Evolutionary conservation across 2,888 invertebrate species (phyloP).

Genomic region (Dione vanillae): DNA sequence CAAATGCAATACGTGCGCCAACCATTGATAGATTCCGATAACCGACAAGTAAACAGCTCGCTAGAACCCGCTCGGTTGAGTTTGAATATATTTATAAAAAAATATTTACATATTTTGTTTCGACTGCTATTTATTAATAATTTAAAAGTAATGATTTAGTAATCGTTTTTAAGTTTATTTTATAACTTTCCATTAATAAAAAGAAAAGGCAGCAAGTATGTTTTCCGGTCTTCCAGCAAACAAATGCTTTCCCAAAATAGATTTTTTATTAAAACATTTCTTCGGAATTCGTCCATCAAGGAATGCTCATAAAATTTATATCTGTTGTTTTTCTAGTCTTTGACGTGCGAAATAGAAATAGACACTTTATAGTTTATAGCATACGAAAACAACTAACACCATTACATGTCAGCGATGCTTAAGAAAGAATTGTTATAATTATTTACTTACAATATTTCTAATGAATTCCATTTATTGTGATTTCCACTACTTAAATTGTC

Average conservation of each 20-base stretch:
- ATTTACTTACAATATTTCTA: too few species aligned
- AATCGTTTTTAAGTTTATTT: neutral
- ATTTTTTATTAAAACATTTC: slow-evolving; percentile 47
- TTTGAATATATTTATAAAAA: neutral
- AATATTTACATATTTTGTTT: neutral
- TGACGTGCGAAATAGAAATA: slow-evolving; percentile 50
- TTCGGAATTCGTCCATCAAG: slow-evolving; percentile 43
- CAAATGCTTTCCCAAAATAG: slow-evolving; percentile 41
- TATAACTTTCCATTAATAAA: neutral
- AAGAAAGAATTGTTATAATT: neutral
- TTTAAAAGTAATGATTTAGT: neutral
- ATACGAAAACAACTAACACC: slow-evolving; percentile 5
- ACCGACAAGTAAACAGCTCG: slow-evolving; percentile 52
- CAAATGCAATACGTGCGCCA: slow-evolving; percentile 42
- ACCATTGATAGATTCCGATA: slow-evolving; percentile 53
- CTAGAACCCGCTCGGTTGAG: slow-evolving; percentile 43
- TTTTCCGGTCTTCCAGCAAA: slow-evolving; percentile 15
- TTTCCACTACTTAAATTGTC: too few species aligned
- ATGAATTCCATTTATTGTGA: too few species aligned
- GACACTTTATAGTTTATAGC: slow-evolving; percentile 40
- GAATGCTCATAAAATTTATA: slow-evolving; percentile 49
- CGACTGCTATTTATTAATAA: neutral
- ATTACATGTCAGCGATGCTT: slow-evolving; percentile 1
- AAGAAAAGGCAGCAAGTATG: neutral
- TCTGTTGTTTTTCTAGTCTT: slow-evolving; percentile 45